Evolutionary conservation across 2,797 vertebrate genomes (phyloP).

Genomic region (Liparis tanakae): DNA sequence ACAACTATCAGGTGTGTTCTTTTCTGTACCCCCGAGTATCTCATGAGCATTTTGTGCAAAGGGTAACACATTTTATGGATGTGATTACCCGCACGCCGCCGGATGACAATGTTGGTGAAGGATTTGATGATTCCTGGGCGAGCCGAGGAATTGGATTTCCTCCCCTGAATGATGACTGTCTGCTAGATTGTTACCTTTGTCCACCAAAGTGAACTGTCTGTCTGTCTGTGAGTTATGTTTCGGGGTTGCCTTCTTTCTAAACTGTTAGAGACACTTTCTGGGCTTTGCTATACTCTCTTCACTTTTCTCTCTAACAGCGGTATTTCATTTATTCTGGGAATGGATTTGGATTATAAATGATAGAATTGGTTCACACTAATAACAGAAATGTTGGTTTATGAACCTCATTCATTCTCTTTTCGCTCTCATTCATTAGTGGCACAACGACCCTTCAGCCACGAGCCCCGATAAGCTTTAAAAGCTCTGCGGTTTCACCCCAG

Average conservation of each 20-base stretch:
- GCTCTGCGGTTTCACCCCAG: constrained; percentile 38
- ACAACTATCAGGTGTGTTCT: no score
- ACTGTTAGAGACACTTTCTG: not conserved
- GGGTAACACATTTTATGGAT: no score
- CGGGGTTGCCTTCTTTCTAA: not conserved
- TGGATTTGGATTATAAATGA: constrained; percentile 22
- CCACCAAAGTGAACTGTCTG: not conserved
- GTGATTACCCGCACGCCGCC: no score
- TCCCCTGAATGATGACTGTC: not conserved
- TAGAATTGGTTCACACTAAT: constrained; percentile 2
- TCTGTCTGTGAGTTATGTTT: not conserved
- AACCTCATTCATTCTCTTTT: not conserved
- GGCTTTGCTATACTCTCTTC: not conserved
- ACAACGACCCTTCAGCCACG: constrained; percentile 38
- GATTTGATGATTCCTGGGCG: not conserved
- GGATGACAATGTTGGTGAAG: no score
- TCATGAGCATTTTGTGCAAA: no score
- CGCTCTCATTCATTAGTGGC: constrained; percentile 38
- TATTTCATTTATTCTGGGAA: constrained; percentile 3
- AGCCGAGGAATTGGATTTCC: not conserved
- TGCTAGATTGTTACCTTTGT: not conserved
- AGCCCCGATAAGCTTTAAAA: constrained; percentile 35
- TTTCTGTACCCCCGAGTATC: no score
- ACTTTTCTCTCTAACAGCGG: not conserved
- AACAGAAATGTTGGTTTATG: constrained; percentile 14